Evolutionary conservation across 2,888 invertebrate genomes (phyloP), one percentile per base, ranked within the genome.

Genomic region (Chrysina gloriosa): DNA sequence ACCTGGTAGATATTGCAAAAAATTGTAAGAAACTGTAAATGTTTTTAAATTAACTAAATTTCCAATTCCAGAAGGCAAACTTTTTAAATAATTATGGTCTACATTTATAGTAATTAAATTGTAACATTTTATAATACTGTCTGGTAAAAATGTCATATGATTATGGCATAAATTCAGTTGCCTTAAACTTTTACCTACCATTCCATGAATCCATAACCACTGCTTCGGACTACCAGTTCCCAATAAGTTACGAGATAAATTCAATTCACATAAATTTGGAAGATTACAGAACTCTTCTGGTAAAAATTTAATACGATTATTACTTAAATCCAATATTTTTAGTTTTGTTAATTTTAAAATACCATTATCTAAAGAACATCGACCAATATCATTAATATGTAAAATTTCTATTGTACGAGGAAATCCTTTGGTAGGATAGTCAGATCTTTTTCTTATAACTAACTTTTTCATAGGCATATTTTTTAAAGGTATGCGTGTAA

Each of bases 371-470:
- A 94, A 87, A 69, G 89, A 89, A 73, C 86, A 88, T 67, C 91
- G 79, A 54, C 86, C 84, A 14, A 93, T 84, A 47, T 87, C 88
- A 72, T 84, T 86, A 9, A 94, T 85, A 69, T 85, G 81, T 6
- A 94, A 83, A 3, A 84, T 83, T 79, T 90, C 88, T 6, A 93
- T 83, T 1, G 90, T 90, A 74, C 89, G 85, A 6, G 93, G 92
- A 61, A 93, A 88, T 5, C 93, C 92, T 80, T 89, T 87, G 0
- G 83, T 77, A 0, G 94, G 93, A 81, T 92, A 92, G 19, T 92
- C 90, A 9, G 88, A 87, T 47, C 89, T 84, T 70, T 87, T 85
- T 50, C 79, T 84, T 19, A 94, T 87, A 0, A 85, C 80, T 71
- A 93, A 81, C 78, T 90, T 92, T 4, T 82, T 82, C 11, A 82